phyloP scores from a whole-genome alignment of 2,113 vertebrate species.

The Chrysemys picta region DNA sequence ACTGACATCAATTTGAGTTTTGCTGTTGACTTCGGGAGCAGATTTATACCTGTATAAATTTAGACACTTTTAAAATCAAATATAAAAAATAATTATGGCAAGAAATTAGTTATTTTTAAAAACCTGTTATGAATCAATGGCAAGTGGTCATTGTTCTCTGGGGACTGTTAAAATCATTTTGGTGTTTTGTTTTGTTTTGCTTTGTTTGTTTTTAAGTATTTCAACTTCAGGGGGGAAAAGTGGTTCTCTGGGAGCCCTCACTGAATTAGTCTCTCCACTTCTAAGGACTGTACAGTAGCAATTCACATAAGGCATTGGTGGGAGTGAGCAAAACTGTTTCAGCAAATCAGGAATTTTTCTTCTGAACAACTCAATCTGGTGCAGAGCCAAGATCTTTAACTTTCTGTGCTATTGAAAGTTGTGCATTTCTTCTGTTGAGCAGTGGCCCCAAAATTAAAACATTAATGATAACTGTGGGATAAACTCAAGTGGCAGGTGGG shows the following conservation, averaged over 20 bases:
- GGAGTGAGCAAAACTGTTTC: background rate
- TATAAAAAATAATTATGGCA: background rate
- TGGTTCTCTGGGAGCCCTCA: background rate
- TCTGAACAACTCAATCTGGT: background rate
- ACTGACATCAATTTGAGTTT: background rate
- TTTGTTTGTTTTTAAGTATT: background rate
- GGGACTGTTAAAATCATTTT: fast-evolving
- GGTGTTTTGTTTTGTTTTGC: background rate
- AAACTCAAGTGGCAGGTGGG: background rate
- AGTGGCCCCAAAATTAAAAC: background rate
- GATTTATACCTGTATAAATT: background rate
- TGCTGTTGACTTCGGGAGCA: background rate
- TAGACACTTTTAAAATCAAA: background rate
- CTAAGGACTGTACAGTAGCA: background rate
- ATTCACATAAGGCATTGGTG: background rate
- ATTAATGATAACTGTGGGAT: background rate
- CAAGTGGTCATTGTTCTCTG: background rate
- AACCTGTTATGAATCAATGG: background rate
- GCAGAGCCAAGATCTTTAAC: background rate
- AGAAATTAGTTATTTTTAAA: background rate
- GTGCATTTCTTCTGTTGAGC: background rate
- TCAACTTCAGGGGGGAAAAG: background rate
- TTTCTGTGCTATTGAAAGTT: slow-evolving; percentile 1
- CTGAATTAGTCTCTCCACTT: background rate
- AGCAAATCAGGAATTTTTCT: background rate